These are phyloP conservation scores for Monodelphis domestica DNA, from an alignment of 2,797 vertebrate genomes.

Conservation along the genomic window DNA sequence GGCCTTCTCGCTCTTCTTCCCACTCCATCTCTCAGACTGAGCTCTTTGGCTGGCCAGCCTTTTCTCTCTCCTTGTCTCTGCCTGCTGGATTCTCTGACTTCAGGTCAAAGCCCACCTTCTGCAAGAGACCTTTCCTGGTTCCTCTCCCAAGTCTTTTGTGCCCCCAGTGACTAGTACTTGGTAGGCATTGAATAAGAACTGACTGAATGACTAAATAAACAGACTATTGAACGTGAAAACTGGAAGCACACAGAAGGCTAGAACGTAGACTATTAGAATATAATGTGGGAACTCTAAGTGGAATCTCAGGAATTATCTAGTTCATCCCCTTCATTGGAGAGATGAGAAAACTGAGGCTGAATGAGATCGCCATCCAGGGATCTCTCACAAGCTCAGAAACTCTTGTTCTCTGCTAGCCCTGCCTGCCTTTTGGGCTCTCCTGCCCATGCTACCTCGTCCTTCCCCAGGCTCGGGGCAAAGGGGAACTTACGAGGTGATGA, in stretches of 20 bases:
- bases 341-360: not conserved
- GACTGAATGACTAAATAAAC: not conserved
- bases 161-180: too few relatives aligned
- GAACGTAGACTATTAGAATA: not conserved
- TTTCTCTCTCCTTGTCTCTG: not conserved
- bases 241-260: not conserved
- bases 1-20: not conserved
- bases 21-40: not conserved
- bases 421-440: too few relatives aligned
- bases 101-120: not conserved
- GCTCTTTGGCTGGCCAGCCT: not conserved
- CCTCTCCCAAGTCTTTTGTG: too few relatives aligned
- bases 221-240: not conserved
- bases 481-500: slow-evolving; percentile 94
- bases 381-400: not conserved
- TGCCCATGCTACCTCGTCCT: not conserved
- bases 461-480: not conserved
- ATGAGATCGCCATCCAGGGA: too few relatives aligned
- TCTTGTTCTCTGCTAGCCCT: not conserved
- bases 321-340: not conserved
- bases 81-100: not conserved
- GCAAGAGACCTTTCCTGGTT: not conserved
- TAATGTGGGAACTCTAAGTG: not conserved
- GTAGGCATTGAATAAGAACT: not conserved
- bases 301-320: not conserved